A percentile compares a stretch with the other conserved stretches of the same genome.
Evolutionary conservation across 37 sponge, comb jelly and placozoan species (phyloP).

Genomic region (Agelas oroides): DNA sequence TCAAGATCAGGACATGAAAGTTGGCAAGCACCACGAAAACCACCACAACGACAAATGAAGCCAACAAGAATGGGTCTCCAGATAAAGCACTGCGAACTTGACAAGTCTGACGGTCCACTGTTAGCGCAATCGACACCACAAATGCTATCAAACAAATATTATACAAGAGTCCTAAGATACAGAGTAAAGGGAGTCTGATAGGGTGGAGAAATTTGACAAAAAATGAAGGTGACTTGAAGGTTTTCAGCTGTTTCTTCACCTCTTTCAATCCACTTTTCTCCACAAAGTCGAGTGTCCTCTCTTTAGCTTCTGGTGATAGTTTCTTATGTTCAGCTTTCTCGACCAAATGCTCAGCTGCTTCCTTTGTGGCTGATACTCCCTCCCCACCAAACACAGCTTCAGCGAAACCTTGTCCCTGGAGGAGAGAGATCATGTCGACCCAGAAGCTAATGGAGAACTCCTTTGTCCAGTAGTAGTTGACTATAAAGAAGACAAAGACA

Average conservation of each 20-base stretch:
- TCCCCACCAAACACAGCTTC: slow-evolving; percentile 47
- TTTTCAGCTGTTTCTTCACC: slow-evolving; percentile 25
- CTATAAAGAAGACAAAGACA: slow-evolving; percentile 34
- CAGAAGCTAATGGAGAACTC: slow-evolving; percentile 57
- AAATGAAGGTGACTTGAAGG: slow-evolving; percentile 4
- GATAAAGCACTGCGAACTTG: not conserved
- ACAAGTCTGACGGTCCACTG: not conserved
- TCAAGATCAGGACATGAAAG: slow-evolving; percentile 25
- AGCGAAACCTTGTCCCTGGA: slow-evolving; percentile 49
- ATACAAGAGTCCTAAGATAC: slow-evolving; percentile 13
- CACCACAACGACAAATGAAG: slow-evolving; percentile 6
- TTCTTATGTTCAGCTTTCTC: not conserved
- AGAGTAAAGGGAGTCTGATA: slow-evolving; percentile 13
- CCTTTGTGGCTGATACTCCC: not conserved
- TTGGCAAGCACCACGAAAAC: slow-evolving; percentile 10
- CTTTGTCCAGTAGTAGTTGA: slow-evolving; percentile 56
- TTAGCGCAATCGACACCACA: slow-evolving; percentile 22
- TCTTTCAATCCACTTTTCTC: not conserved
- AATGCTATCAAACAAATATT: slow-evolving; percentile 22
- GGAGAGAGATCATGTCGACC: slow-evolving; percentile 55
- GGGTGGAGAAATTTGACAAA: slow-evolving; percentile 31
- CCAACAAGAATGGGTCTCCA: not conserved
- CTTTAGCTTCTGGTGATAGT: no score
- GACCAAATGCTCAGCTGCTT: not conserved
- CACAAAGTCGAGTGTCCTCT: no score